A percentile compares a stretch with the other conserved stretches of the same genome.
Evolutionary conservation across 2,113 vertebrate species (phyloP).

Genomic region (Aythya baeri): DNA sequence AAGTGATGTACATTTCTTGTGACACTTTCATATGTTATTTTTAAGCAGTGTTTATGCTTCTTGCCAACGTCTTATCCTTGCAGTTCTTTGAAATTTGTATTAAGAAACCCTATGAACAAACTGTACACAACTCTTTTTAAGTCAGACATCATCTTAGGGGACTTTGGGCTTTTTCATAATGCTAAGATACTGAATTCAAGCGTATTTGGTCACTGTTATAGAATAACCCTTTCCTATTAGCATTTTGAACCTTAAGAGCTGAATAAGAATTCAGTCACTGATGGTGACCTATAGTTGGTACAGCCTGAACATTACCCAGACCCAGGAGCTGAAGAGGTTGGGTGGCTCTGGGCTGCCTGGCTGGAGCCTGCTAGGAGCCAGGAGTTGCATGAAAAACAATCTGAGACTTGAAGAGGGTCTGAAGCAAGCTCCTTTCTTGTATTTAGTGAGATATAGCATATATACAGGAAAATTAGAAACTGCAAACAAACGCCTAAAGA

Average conservation of each 20-base stretch:
- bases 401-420: background rate
- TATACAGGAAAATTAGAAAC: background rate
- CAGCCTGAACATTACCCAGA: background rate
- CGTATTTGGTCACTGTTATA: background rate
- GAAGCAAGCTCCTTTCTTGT: background rate
- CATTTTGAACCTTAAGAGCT: background rate
- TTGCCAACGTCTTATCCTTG: conserved; percentile 33
- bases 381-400: background rate
- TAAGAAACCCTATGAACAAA: background rate
- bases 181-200: background rate
- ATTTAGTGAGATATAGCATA: background rate
- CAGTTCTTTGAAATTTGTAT: conserved; percentile 32
- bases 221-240: background rate
- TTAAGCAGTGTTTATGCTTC: conserved; percentile 20
- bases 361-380: background rate
- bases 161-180: conserved; percentile 19
- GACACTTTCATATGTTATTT: conserved; percentile 38
- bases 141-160: background rate
- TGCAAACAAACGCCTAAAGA: background rate
- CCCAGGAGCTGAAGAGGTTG: background rate
- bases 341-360: background rate
- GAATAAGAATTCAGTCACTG: background rate
- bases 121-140: background rate
- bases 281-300: background rate
- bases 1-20: conserved; percentile 17